These are phyloP conservation scores for Pristionchus exspectatus DNA, from an alignment of 2,888 invertebrate species.

Conservation along the genomic window DNA sequence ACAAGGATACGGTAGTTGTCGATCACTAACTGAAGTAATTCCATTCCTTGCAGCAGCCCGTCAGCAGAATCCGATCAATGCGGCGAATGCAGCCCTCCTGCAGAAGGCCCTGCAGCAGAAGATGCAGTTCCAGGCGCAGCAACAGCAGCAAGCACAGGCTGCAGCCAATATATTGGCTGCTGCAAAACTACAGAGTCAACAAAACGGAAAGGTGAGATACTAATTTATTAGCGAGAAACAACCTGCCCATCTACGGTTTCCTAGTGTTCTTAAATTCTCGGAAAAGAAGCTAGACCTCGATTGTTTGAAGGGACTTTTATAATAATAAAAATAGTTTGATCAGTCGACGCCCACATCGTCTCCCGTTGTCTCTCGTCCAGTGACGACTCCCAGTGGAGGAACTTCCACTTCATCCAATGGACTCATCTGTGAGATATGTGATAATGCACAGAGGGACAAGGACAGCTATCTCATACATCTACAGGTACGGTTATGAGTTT, in stretches of 20 bases:
- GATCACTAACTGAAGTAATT: background rate
- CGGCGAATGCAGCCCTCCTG: constrained; percentile 25
- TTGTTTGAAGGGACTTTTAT: too few relatives aligned
- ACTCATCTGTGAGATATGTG: constrained; percentile 75
- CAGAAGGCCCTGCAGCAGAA: constrained; percentile 38
- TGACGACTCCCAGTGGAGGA: constrained; percentile 8
- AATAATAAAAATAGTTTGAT: background rate
- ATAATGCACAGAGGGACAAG: constrained; percentile 63
- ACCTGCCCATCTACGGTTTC: too few relatives aligned
- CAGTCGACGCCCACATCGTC: background rate
- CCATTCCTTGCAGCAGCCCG: background rate
- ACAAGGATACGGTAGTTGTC: background rate
- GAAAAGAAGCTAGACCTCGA: too few relatives aligned
- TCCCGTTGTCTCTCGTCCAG: background rate
- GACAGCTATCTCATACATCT: constrained; percentile 70
- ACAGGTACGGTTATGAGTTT: constrained; percentile 58
- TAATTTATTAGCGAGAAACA: too few relatives aligned
- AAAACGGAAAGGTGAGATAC: constrained; percentile 28
- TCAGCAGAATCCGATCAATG: constrained; percentile 4
- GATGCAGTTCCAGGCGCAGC: constrained; percentile 28
- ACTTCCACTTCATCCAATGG: constrained; percentile 25
- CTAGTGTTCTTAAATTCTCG: too few relatives aligned
- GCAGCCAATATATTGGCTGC: background rate
- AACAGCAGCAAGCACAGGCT: background rate
- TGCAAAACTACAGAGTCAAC: background rate